These are phyloP conservation scores for Caenorhabditis wallacei DNA, from an alignment of 2,888 invertebrate species.

Conservation along the genomic window DNA sequence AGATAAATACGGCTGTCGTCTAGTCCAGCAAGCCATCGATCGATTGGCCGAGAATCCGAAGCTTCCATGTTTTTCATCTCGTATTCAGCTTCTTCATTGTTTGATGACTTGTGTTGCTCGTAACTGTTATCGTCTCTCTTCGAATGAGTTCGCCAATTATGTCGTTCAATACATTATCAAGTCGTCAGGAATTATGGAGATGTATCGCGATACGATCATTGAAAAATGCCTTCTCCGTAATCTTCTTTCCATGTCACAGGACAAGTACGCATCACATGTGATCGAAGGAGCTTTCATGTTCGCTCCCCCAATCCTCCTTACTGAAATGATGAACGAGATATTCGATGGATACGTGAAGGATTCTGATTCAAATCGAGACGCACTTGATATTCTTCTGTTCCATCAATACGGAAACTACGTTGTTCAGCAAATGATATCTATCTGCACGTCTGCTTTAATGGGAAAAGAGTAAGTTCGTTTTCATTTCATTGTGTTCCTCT, in stretches of 20 bases:
- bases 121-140: conserved; percentile 67
- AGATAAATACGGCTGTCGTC: conserved; percentile 74
- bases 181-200: conserved; percentile 61
- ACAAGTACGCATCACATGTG: conserved; percentile 79
- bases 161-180: conserved; percentile 77
- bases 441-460: conserved; percentile 66
- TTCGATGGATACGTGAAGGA: conserved; percentile 74
- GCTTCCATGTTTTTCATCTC: conserved; percentile 43
- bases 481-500: not conserved
- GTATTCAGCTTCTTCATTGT: conserved; percentile 43
- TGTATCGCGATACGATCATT: conserved; percentile 74
- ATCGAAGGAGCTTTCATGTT: conserved; percentile 75
- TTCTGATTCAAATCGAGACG: conserved; percentile 68
- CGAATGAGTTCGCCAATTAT: conserved; percentile 79
- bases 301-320: conserved; percentile 64
- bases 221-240: conserved; percentile 74
- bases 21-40: conserved; percentile 73
- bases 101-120: conserved; percentile 57
- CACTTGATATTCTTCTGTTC: conserved; percentile 77
- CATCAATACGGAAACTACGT: conserved; percentile 82
- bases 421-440: conserved; percentile 76
- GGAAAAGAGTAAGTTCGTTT: conserved; percentile 55
- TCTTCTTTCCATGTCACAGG: conserved; percentile 76
- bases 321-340: conserved; percentile 75
- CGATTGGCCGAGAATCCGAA: conserved; percentile 67